Base-by-base conservation (phyloP, 2,888 invertebrate genomes). In the Nomada fabriciana region DNA sequence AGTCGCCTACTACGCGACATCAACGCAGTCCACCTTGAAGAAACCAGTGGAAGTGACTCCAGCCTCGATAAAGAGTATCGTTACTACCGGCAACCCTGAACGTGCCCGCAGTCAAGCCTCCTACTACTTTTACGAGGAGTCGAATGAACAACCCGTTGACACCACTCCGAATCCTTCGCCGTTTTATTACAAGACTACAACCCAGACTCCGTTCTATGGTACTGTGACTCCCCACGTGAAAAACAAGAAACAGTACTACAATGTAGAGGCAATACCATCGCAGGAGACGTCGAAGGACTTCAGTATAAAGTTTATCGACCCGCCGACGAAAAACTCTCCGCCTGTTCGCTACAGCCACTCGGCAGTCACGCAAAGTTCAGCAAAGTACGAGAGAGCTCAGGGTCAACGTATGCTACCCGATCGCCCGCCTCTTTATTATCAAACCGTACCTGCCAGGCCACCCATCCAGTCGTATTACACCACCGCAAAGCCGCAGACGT, bases 81-180 rank as follows among this genome's bases (percentile, higher is more conserved):
- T 90, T 1, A 90, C 90, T 0, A 89, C 89, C 11, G 78, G 83
- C 15, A 88, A 85, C n/a, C 84, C 86, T 0, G 85, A 80, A 18
- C 80, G 87, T 20, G 69, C 89, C 25, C 85, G 89, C 0, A 90
- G 90, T 42, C 93, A 91, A 47, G 95, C 96, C 0, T 96, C 96
- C 10, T 96, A 96, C 92, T 97, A 95, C 89, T 97, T 96, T 90
- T 96, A 96, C 87, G 96, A 96, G 82, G 96, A 96, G 90, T 90
- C 93, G 0, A 90, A 80, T 65, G 90, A 91, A 36, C 91, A 90
- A 11, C 89, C 91, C 47, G 80, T 86, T 0, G 85, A 80, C 1
- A 89, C 89, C 4, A 90, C 91, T 0, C 88, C 91, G 2, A 90
- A 83, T 67, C 90, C 86, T 3, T 70, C 75, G 9, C 84, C 84